Conservation (phyloP, 2,888 invertebrate species). For the Selenia dentaria region DNA sequence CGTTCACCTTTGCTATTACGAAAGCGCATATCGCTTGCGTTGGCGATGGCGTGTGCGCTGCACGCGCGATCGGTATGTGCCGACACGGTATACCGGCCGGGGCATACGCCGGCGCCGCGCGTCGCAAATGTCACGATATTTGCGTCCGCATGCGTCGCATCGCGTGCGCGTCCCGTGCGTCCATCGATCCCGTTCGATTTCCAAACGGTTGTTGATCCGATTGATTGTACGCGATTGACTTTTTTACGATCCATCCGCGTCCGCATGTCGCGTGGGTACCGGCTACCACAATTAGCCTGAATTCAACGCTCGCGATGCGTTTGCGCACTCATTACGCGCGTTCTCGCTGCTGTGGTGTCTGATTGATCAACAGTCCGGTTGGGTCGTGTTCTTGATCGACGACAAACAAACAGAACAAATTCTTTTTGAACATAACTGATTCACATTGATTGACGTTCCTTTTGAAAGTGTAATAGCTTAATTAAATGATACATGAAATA, state of each 20-base stretch:
- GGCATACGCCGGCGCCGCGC: constrained; percentile 6
- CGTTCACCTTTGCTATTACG: constrained; percentile 66
- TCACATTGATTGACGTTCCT: no score
- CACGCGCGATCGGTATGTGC: constrained; percentile 26
- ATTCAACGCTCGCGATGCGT: constrained; percentile 40
- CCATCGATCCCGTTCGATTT: constrained; percentile 61
- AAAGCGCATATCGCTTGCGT: constrained; percentile 37
- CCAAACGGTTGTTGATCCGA: constrained; percentile 51
- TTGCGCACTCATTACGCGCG: constrained; percentile 37
- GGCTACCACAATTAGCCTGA: constrained; percentile 37
- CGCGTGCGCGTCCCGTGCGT: constrained; percentile 54
- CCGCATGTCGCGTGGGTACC: constrained; percentile 39
- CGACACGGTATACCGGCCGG: not conserved
- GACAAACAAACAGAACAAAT: no score
- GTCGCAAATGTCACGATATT: constrained; percentile 77
- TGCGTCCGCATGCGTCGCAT: constrained; percentile 52
- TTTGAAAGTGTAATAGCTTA: no score
- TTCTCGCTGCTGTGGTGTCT: constrained; percentile 41
- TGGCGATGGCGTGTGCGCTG: constrained; percentile 28
- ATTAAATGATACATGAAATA: no score
- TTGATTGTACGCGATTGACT: constrained; percentile 55
- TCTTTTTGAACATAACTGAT: no score
- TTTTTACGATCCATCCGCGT: constrained; percentile 40
- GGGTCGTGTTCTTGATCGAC: constrained; percentile 30
- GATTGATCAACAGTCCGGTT: constrained; percentile 42